Evolutionary conservation across 2,888 invertebrate genomes (phyloP).

Genomic region (Synergus itoensis): DNA sequence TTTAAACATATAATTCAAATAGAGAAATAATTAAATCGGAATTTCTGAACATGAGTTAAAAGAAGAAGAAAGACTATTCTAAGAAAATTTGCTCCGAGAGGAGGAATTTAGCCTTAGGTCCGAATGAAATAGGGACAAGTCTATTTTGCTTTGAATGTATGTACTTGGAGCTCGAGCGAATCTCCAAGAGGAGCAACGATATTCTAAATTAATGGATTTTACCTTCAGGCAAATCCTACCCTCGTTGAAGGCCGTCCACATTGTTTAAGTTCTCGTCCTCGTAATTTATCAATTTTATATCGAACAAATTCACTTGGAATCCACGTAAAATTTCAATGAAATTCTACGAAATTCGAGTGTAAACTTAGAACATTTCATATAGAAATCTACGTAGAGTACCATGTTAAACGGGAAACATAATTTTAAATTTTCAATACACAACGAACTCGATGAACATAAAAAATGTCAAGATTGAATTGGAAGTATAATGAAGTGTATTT

Average conservation of each 20-base stretch:
- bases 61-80: slow-evolving; percentile 6
- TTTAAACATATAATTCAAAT: background rate
- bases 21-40: background rate
- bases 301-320: background rate
- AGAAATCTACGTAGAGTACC: too few species aligned
- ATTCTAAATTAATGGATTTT: slow-evolving; percentile 39
- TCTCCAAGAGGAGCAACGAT: slow-evolving; percentile 12
- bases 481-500: background rate
- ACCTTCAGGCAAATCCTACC: slow-evolving; percentile 13
- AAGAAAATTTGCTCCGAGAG: slow-evolving; percentile 3
- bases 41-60: background rate
- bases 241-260: background rate
- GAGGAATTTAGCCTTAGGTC: slow-evolving; percentile 27
- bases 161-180: slow-evolving; percentile 4
- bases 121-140: slow-evolving; percentile 20
- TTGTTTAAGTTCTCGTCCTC: background rate
- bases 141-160: slow-evolving; percentile 16
- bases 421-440: too few species aligned
- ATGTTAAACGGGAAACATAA: too few species aligned
- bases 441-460: too few species aligned
- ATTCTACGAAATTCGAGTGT: too few species aligned
- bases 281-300: slow-evolving; percentile 22
- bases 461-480: too few species aligned
- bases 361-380: background rate
- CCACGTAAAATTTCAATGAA: too few species aligned